phyloP scores from a whole-genome alignment of 2,888 invertebrate species.

The Habroteleia sp. region DNA sequence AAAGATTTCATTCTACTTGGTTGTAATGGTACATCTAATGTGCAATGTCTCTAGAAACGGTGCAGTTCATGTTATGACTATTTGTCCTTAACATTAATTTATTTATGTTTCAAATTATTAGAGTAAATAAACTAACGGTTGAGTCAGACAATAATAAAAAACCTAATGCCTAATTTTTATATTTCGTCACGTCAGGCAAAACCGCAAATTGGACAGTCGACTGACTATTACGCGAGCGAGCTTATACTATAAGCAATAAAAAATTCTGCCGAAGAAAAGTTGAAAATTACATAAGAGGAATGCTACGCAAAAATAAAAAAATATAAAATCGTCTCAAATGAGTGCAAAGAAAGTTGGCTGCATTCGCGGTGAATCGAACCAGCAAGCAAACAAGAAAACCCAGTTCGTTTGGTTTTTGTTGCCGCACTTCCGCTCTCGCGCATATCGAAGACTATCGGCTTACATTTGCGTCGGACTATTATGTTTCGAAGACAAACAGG shows the following conservation, averaged over 20 bases:
- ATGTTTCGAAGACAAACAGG: slow-evolving; percentile 33
- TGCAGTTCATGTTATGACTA: slow-evolving; percentile 6
- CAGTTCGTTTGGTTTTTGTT: slow-evolving; percentile 20
- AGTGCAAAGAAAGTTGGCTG: too few relatives aligned
- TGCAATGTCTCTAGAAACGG: slow-evolving; percentile 25
- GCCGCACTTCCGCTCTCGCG: slow-evolving; percentile 42
- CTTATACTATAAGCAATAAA: too few relatives aligned
- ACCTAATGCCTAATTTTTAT: too few relatives aligned
- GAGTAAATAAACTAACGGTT: slow-evolving; percentile 43
- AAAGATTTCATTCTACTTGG: slow-evolving; percentile 48
- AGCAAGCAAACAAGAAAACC: slow-evolving; percentile 21
- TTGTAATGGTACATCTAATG: slow-evolving; percentile 53
- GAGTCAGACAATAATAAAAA: neutral
- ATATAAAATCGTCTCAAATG: too few relatives aligned
- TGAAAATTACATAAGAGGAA: too few relatives aligned
- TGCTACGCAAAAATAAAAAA: too few relatives aligned
- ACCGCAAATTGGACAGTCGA: too few relatives aligned
- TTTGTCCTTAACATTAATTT: too few relatives aligned
- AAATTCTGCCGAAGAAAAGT: too few relatives aligned
- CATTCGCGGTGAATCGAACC: slow-evolving; percentile 3
- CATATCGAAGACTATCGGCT: slow-evolving; percentile 39
- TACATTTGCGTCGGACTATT: slow-evolving; percentile 16
- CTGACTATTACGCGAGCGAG: too few relatives aligned
- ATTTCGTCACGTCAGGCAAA: too few relatives aligned
- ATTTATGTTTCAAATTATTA: too few relatives aligned